phyloP scores from a whole-genome alignment of 2,113 vertebrate species.

The Bungarus multicinctus region DNA sequence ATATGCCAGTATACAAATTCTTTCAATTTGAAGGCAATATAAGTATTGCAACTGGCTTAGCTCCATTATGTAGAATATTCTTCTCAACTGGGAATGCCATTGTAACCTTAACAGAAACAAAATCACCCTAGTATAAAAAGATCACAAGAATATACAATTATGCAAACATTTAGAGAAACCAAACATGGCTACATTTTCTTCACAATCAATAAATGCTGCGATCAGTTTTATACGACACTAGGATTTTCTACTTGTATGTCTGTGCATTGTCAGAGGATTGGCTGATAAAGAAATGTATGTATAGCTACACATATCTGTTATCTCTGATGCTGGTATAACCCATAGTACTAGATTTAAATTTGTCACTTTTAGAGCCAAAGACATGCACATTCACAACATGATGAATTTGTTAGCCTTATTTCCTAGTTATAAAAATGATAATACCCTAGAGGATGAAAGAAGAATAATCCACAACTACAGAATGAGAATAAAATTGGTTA shows the following conservation, averaged over 20 bases:
- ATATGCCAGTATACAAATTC: constrained; percentile 19
- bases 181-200: background rate
- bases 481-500: background rate
- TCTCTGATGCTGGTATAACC: background rate
- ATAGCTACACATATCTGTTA: background rate
- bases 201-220: background rate
- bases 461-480: background rate
- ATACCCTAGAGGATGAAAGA: background rate
- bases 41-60: constrained; percentile 39
- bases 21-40: constrained; percentile 32
- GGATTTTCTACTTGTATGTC: background rate
- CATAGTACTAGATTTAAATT: background rate
- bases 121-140: constrained; percentile 7
- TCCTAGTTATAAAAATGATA: background rate
- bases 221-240: background rate
- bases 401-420: background rate
- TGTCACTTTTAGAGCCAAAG: background rate
- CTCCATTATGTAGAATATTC: constrained; percentile 24
- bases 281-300: background rate
- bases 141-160: background rate
- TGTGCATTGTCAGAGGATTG: background rate
- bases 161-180: constrained; percentile 10
- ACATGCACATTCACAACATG: background rate
- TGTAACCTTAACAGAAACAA: constrained; percentile 33
- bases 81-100: constrained; percentile 2